These are phyloP conservation scores for Nibea coibor DNA, from an alignment of 2,113 vertebrate genomes.

Conservation along the genomic window DNA sequence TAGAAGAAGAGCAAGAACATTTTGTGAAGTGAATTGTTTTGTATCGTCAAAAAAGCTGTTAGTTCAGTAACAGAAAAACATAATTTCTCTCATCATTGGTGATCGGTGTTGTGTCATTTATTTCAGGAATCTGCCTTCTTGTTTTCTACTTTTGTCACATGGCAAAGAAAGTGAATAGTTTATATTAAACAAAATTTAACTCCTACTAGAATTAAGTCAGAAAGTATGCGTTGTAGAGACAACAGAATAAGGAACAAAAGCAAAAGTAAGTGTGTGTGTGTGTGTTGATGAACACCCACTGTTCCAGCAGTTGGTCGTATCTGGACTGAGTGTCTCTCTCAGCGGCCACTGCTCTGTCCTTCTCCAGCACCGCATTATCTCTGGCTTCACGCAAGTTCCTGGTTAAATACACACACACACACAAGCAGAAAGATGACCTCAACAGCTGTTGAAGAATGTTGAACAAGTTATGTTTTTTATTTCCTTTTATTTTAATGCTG, in stretches of 20 bases:
- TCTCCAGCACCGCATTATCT: conserved; percentile 93
- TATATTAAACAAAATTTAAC: too few relatives aligned
- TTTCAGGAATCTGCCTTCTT: too few relatives aligned
- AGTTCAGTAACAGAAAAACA: background rate
- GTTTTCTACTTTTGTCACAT: too few relatives aligned
- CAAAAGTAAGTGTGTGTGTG: background rate
- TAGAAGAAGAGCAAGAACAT: too few relatives aligned
- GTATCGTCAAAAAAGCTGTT: too few relatives aligned
- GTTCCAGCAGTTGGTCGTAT: conserved; percentile 92
- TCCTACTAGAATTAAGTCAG: too few relatives aligned
- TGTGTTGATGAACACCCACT: conserved; percentile 85
- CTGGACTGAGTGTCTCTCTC: conserved; percentile 91
- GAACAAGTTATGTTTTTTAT: background rate
- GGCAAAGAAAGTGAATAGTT: too few relatives aligned
- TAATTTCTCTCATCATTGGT: too few relatives aligned
- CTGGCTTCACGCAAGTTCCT: conserved; percentile 95
- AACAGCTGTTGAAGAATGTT: background rate
- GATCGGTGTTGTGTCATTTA: too few relatives aligned
- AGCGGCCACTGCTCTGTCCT: conserved; percentile 87
- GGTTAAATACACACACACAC: conserved; percentile 31
- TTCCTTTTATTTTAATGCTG: conserved; percentile 11
- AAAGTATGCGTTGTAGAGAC: too few relatives aligned
- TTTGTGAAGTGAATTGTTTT: too few relatives aligned
- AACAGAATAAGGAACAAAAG: too few relatives aligned
- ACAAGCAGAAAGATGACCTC: background rate